Evolutionary conservation across 2,888 invertebrate genomes (phyloP).

Genomic region (Mellilla xanthometata): DNA sequence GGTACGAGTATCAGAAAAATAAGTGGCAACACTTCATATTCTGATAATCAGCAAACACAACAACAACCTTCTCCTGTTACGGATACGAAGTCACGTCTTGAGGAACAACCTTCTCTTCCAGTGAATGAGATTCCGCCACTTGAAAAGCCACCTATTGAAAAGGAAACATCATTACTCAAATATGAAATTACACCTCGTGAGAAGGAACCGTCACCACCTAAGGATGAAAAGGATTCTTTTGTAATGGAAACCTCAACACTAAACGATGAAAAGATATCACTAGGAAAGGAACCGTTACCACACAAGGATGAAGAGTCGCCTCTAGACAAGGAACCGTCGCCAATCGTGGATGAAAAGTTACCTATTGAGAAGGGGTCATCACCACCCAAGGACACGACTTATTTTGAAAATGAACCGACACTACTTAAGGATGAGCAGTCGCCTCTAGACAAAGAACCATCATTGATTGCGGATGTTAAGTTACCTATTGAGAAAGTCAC

Average conservation of each 20-base stretch:
- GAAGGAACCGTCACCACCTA: not conserved
- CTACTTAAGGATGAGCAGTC: not conserved
- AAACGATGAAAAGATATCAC: conserved; percentile 14
- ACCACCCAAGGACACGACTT: not conserved
- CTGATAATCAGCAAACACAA: too few species aligned
- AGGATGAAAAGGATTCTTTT: conserved; percentile 7
- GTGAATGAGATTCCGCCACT: too few species aligned
- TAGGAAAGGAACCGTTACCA: conserved; percentile 13
- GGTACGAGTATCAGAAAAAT: conserved; percentile 4
- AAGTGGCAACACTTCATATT: conserved; percentile 1
- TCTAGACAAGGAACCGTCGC: conserved; percentile 14
- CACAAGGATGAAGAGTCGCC: conserved; percentile 5
- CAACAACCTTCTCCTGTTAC: conserved; percentile 14
- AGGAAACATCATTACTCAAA: conserved; percentile 2
- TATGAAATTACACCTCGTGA: not conserved
- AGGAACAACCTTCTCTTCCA: conserved; percentile 1
- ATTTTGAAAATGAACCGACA: not conserved
- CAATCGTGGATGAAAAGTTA: conserved; percentile 18
- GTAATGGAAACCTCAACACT: conserved; percentile 21
- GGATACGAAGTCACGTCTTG: conserved; percentile 6
- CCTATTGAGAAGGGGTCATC: conserved; percentile 6
- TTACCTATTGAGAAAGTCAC: not conserved
- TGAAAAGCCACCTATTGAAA: not conserved
- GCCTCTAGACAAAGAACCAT: not conserved
- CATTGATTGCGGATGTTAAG: not conserved